These are phyloP conservation scores for Octodon degus DNA, from an alignment of 2,113 vertebrate genomes.

Conservation along the genomic window DNA sequence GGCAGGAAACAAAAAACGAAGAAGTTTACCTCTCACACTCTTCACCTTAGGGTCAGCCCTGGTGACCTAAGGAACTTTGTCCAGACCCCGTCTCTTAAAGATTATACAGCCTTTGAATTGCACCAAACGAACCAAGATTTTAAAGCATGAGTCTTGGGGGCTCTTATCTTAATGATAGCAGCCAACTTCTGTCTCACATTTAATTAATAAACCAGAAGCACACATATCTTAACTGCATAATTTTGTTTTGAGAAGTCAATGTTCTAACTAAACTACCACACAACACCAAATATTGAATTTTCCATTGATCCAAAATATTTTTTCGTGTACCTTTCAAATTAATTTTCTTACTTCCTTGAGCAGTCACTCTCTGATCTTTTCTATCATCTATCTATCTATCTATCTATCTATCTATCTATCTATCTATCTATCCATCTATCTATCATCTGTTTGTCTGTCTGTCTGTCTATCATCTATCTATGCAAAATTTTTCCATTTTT, in stretches of 20 bases:
- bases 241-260: background rate
- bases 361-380: background rate
- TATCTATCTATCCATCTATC: no score
- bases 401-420: no score
- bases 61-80: background rate
- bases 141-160: accelerated
- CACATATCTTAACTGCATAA: background rate
- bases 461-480: no score
- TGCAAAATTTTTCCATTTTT: background rate
- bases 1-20: background rate
- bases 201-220: background rate
- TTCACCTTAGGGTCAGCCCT: no score
- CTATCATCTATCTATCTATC: no score
- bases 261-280: background rate
- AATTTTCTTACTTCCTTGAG: background rate
- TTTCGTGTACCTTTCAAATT: background rate
- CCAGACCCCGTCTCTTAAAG: background rate
- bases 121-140: accelerated
- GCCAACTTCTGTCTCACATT: background rate
- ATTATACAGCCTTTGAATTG: background rate
- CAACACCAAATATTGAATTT: background rate
- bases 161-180: background rate
- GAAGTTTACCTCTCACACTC: background rate
- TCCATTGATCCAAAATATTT: background rate
- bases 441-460: no score